Evolutionary conservation across 2,113 vertebrate genomes (phyloP).

Genomic region (Climacteris rufus): DNA sequence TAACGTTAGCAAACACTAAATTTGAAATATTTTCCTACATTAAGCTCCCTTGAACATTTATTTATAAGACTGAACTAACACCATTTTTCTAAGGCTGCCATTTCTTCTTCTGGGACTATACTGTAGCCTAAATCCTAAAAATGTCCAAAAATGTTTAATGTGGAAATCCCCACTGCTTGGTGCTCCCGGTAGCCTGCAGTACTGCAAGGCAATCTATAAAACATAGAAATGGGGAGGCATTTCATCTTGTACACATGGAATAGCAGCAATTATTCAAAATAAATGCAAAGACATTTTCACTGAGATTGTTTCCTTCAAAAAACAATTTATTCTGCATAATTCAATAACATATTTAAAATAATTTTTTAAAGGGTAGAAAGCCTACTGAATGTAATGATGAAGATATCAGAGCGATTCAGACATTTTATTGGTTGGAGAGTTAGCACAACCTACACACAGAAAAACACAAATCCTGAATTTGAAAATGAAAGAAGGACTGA

Average conservation of each 20-base stretch:
- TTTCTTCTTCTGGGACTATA: background rate
- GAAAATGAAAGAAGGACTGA: background rate
- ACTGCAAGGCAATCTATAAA: rapidly evolving
- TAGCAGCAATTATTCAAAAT: background rate
- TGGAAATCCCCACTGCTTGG: background rate
- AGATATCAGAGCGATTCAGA: background rate
- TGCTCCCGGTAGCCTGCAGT: background rate
- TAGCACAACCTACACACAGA: background rate
- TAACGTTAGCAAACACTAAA: background rate
- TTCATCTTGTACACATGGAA: background rate
- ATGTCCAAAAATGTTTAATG: background rate
- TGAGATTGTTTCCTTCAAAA: background rate
- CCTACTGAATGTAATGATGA: background rate
- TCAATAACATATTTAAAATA: background rate
- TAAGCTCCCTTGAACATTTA: background rate
- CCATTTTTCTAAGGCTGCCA: background rate
- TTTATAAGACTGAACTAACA: background rate
- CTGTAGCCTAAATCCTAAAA: background rate
- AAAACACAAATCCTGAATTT: background rate
- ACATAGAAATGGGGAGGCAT: background rate
- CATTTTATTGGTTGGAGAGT: background rate
- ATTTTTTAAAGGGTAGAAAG: background rate
- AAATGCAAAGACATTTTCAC: background rate
- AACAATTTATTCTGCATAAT: background rate
- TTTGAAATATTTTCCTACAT: background rate